These are phyloP conservation scores for Hycleus phaleratus DNA, from an alignment of 1,140 invertebrate species.

Conservation along the genomic window DNA sequence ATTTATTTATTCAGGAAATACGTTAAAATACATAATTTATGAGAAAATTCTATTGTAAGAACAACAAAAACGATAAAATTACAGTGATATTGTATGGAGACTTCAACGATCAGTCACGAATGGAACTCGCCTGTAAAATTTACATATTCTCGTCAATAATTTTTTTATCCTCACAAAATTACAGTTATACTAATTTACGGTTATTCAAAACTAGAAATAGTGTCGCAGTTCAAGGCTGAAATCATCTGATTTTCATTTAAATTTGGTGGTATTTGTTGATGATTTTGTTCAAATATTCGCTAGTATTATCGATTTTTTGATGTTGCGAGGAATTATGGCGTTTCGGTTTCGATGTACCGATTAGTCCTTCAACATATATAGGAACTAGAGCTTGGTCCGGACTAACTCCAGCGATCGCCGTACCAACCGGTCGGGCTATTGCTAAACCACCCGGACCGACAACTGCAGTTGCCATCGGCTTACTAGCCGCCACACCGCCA, in stretches of 20 bases:
- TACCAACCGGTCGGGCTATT: constrained; percentile 57
- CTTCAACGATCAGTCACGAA: no score
- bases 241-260: constrained; percentile 6
- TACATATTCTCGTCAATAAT: no score
- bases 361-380: constrained; percentile 30
- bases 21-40: no score
- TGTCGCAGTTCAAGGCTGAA: background rate
- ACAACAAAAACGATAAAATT: no score
- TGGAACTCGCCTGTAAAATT: no score
- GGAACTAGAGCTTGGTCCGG: constrained; percentile 42
- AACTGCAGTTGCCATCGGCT: constrained; percentile 58
- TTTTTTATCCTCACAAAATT: no score
- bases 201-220: background rate
- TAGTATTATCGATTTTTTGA: constrained; percentile 20
- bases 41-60: no score
- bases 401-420: constrained; percentile 59
- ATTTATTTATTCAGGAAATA: no score
- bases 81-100: no score
- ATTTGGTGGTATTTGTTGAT: constrained; percentile 37
- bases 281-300: constrained; percentile 34
- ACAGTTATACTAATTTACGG: no score
- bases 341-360: constrained; percentile 13
- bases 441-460: constrained; percentile 58
- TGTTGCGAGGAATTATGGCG: constrained; percentile 11
- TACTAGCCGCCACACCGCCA: constrained; percentile 58